These are phyloP conservation scores for Calliopsis andreniformis DNA, from an alignment of 1,140 invertebrate genomes.

Conservation along the genomic window DNA sequence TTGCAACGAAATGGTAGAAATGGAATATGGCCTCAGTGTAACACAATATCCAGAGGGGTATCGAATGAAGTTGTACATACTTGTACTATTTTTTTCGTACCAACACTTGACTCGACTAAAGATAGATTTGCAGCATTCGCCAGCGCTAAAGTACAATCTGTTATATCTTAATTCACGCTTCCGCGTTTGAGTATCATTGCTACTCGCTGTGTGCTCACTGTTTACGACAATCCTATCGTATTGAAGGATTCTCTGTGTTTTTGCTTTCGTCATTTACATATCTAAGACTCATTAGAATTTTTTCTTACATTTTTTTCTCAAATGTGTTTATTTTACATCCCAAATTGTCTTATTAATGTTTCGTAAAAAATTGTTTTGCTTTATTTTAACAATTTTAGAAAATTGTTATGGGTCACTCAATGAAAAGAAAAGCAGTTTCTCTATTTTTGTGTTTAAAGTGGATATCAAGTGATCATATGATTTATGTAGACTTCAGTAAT, in stretches of 20 bases:
- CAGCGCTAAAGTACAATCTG: conserved; percentile 20
- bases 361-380: no score
- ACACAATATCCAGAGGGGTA: conserved; percentile 56
- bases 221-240: neutral
- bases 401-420: no score
- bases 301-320: neutral
- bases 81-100: conserved; percentile 38
- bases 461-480: neutral
- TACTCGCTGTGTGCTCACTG: neutral
- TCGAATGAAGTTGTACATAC: conserved; percentile 61
- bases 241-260: no score
- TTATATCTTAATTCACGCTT: conserved; percentile 22
- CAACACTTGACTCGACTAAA: conserved; percentile 38
- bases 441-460: neutral
- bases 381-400: no score
- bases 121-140: conserved; percentile 51
- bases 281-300: no score
- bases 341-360: neutral
- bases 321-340: neutral
- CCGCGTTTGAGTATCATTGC: neutral
- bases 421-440: no score
- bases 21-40: conserved; percentile 55
- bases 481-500: no score
- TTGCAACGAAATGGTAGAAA: conserved; percentile 61
- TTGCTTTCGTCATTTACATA: no score